phyloP scores from a whole-genome alignment of 1,140 invertebrate genomes.

The Pseudomyrmex flavicornis region DNA sequence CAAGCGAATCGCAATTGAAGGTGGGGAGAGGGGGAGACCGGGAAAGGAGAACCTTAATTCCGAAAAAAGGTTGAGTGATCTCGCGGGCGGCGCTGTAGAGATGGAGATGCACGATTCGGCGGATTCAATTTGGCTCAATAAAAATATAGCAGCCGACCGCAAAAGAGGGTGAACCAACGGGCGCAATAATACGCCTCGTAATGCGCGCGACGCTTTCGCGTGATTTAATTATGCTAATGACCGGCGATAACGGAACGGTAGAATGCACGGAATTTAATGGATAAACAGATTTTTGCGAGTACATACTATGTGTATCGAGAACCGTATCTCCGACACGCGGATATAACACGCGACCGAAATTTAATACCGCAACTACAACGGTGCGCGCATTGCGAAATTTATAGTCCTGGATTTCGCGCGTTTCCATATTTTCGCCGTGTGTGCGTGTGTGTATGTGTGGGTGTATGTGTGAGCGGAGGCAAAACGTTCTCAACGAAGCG shows the following conservation, averaged over 20 bases:
- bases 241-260: slow-evolving; percentile 35
- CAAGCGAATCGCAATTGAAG: slow-evolving; percentile 37
- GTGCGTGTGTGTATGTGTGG: neutral
- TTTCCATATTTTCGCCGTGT: slow-evolving; percentile 42
- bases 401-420: slow-evolving; percentile 49
- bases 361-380: slow-evolving; percentile 52
- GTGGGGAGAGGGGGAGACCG: neutral
- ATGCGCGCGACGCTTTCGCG: slow-evolving; percentile 35
- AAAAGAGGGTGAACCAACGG: neutral
- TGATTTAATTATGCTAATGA: slow-evolving; percentile 60
- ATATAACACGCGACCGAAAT: slow-evolving; percentile 46
- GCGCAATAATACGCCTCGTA: slow-evolving; percentile 50
- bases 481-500: slow-evolving; percentile 28
- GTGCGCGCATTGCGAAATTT: slow-evolving; percentile 45
- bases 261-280: slow-evolving; percentile 48
- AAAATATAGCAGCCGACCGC: slow-evolving; percentile 30
- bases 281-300: slow-evolving; percentile 51
- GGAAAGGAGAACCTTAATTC: slow-evolving; percentile 26
- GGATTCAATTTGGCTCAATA: slow-evolving; percentile 56
- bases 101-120: slow-evolving; percentile 41
- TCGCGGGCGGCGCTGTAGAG: neutral
- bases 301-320: slow-evolving; percentile 31
- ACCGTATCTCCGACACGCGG: slow-evolving; percentile 22
- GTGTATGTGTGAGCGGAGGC: neutral
- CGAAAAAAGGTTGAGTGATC: slow-evolving; percentile 35